Evolutionary conservation across 2,113 vertebrate species (phyloP).

Genomic region (Sander lucioperca): DNA sequence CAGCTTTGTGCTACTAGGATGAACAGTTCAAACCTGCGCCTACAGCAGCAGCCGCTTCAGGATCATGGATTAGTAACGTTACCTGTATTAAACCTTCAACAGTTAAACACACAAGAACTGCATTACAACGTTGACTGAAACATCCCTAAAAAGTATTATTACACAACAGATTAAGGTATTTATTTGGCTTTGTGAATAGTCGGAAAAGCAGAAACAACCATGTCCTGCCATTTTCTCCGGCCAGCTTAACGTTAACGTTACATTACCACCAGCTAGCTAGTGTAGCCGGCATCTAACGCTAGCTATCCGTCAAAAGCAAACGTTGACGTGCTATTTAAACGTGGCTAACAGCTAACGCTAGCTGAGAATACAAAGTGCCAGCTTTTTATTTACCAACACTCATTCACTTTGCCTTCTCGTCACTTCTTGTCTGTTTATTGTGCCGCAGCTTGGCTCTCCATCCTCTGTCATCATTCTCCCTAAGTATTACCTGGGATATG

Average conservation of each 20-base stretch:
- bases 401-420: conserved; percentile 7
- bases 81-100: not conserved
- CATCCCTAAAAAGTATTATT: no score
- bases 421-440: conserved; percentile 12
- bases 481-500: not conserved
- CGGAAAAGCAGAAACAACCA: not conserved
- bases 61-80: conserved; percentile 7
- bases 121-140: not conserved
- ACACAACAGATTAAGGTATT: not conserved
- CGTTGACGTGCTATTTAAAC: not conserved
- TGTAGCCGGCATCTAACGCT: not conserved
- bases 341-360: no score
- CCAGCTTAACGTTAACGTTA: not conserved
- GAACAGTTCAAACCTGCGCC: conserved; percentile 6
- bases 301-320: not conserved
- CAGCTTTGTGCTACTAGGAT: conserved; percentile 37
- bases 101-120: not conserved
- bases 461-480: conserved; percentile 30
- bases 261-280: conserved; percentile 26
- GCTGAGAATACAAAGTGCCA: accelerated
- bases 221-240: conserved; percentile 22
- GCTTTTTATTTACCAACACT: conserved; percentile 35
- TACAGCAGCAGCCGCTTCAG: conserved; percentile 3
- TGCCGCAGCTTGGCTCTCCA: conserved; percentile 37
- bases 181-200: not conserved